These are phyloP conservation scores for Furnarius figulus DNA, from an alignment of 2,113 vertebrate species.

Conservation along the genomic window DNA sequence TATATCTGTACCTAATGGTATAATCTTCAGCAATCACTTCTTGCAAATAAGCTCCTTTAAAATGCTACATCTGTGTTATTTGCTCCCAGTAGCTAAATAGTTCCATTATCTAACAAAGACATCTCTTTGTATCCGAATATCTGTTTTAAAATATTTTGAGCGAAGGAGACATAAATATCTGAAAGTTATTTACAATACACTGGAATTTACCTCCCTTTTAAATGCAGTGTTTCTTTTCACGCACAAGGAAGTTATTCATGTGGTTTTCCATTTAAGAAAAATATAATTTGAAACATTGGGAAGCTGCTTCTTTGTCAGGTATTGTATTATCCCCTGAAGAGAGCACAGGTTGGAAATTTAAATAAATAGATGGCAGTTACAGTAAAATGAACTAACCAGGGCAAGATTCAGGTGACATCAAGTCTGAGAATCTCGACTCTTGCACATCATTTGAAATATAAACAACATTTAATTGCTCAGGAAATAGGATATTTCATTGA, in stretches of 20 bases:
- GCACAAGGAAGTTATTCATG: slow-evolving; percentile 16
- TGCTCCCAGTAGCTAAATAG: not conserved
- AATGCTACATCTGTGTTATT: not conserved
- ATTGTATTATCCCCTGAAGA: slow-evolving; percentile 72
- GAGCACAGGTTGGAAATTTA: slow-evolving; percentile 79
- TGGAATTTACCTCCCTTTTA: not conserved
- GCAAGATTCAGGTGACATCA: slow-evolving; percentile 70
- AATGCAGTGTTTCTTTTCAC: not conserved
- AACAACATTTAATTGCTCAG: slow-evolving; percentile 73
- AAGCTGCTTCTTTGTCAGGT: slow-evolving; percentile 62
- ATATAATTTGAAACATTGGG: slow-evolving; percentile 62
- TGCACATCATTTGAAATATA: slow-evolving; percentile 64
- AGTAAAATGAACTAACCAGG: slow-evolving; percentile 60
- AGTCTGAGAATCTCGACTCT: slow-evolving; percentile 61
- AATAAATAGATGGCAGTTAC: slow-evolving; percentile 73
- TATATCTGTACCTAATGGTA: not conserved
- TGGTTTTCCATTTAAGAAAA: slow-evolving; percentile 56
- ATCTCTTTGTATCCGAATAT: not conserved
- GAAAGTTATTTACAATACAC: not conserved
- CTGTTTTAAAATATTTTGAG: slow-evolving; percentile 9
- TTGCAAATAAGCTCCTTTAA: not conserved
- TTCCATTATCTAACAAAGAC: not conserved
- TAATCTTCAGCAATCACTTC: slow-evolving; percentile 35
- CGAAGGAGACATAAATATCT: not conserved
- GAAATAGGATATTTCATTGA: slow-evolving; percentile 52